Evolutionary conservation across 2,113 vertebrate genomes (phyloP).

Genomic region (Saiga tatarica): DNA sequence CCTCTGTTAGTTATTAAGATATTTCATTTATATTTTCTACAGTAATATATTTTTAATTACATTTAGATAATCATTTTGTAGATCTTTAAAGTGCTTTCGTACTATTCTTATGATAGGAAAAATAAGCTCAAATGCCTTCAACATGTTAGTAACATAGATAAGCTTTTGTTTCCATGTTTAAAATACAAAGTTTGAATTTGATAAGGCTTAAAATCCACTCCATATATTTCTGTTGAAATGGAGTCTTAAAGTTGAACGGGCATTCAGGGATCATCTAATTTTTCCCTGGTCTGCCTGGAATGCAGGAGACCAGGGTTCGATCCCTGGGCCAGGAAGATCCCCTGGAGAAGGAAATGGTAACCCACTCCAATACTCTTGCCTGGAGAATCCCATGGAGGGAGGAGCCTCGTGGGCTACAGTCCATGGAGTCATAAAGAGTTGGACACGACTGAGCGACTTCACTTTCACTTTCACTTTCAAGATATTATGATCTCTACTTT

Average conservation of each 20-base stretch:
- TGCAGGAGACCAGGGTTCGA: too few relatives aligned
- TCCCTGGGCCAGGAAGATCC: too few relatives aligned
- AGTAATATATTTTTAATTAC: neutral
- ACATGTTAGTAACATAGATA: neutral
- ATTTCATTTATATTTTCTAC: neutral
- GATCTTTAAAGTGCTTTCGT: neutral
- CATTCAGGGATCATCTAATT: neutral
- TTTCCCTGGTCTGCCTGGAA: neutral
- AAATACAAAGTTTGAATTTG: neutral
- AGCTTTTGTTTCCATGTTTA: neutral
- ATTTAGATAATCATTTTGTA: neutral
- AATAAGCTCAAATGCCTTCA: neutral
- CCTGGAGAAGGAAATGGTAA: too few relatives aligned
- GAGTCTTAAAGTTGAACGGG: neutral
- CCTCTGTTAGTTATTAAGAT: neutral
- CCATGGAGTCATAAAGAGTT: too few relatives aligned
- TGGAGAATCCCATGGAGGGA: too few relatives aligned
- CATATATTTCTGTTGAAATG: neutral
- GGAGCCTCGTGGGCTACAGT: too few relatives aligned
- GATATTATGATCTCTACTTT: neutral
- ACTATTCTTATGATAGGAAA: neutral
- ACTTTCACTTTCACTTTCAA: neutral
- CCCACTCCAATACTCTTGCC: too few relatives aligned
- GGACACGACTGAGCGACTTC: too few relatives aligned
- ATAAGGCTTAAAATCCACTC: neutral